Conservation (phyloP, 2,797 vertebrate species). For the Sebastolobus altivelis region DNA sequence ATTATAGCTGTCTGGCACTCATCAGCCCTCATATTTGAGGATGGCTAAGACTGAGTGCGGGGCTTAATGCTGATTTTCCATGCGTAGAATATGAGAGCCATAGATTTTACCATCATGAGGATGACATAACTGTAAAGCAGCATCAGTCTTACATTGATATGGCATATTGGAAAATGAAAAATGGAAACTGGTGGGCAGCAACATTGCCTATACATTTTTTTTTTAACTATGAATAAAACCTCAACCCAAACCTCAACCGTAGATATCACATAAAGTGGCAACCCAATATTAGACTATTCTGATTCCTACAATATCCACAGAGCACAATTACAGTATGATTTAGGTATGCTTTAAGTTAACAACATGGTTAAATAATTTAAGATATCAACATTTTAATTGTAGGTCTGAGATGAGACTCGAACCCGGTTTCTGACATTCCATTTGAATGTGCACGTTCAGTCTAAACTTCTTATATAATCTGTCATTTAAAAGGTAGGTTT, state of each 20-base stretch:
- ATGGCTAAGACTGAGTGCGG: conserved; percentile 7
- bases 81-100: conserved; percentile 14
- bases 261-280: background rate
- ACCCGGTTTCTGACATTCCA: too few species aligned
- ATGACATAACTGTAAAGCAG: background rate
- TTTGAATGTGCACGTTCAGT: too few species aligned
- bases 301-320: background rate
- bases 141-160: background rate
- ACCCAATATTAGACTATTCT: background rate
- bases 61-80: conserved; percentile 33
- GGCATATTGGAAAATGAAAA: background rate
- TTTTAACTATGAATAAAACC: background rate
- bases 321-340: background rate
- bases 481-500: background rate
- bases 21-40: background rate
- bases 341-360: background rate
- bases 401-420: background rate
- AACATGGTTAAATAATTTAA: background rate
- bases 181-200: background rate
- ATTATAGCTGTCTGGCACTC: conserved; percentile 17
- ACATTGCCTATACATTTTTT: background rate
- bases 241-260: background rate
- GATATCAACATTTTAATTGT: background rate
- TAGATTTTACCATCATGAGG: conserved; percentile 10
- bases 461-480: too few species aligned